Base-by-base conservation (phyloP, 2,888 invertebrate genomes). In the Tenthredo notha region DNA sequence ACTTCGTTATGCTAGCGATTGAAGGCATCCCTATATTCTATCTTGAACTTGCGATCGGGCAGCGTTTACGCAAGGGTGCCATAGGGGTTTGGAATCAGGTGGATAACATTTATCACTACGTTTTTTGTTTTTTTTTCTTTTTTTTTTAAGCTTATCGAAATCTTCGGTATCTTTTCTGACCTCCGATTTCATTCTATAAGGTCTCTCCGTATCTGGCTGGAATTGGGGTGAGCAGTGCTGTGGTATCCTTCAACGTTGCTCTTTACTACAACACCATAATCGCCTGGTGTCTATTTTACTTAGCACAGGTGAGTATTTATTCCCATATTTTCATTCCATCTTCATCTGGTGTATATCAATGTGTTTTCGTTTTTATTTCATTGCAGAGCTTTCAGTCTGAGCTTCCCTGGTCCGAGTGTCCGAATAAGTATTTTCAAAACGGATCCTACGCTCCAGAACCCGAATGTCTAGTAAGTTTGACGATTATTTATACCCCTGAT, bases 181-280 rank as follows among this genome's bases (percentile, higher is more conserved):
- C 21, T 18, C n/a, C 33, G 37, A 15, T 43, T 47, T n/a, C 25
- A 12, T 33, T 75, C 33, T 84, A 65, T 12, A 12, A 92, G 92
- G 97, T 98, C 82, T 98, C 98, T 33, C 98, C 98, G 0, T 98
- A 96, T 92, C 94, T 98, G 89, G 97, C 97, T 61, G 98, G 98
- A 18, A 98, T 98, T 85, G 98, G 99, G 29, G 96, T 99, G 88
- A 98, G 98, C 91, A 98, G 98, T 85, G 98, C 98, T 1, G 97
- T 99, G 87, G 99, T 99, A 50, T 98, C 98, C 0, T 99, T 98
- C 94, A 98, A 98, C 92, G 98, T 99, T 87, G 98, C 98, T 15
- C 95, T 99, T 87, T 99, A 99, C 94, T 99, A 99, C 94, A 99
- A 99, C 94, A 98, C 98, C 86, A 99, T 99, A 90, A 98, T 99